Conservation (phyloP, 2,888 invertebrate species). For the Trissolcus brochymenae region DNA sequence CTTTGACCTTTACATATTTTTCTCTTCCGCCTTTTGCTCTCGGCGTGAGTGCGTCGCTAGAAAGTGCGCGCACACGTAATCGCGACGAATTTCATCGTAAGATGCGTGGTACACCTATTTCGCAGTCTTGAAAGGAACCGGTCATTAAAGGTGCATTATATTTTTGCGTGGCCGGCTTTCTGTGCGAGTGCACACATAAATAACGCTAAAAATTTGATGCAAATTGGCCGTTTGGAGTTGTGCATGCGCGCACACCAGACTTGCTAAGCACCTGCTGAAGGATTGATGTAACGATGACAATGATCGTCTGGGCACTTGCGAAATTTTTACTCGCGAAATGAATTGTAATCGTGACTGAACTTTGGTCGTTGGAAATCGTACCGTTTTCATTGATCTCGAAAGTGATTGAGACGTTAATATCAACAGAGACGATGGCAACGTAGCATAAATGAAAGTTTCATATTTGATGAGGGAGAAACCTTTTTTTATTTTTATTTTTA, state of each 20-base stretch:
- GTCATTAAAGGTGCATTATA: slow-evolving; percentile 11
- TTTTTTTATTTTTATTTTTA: too few relatives aligned
- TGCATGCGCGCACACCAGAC: slow-evolving; percentile 14
- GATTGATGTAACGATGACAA: slow-evolving; percentile 2
- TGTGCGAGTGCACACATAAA: slow-evolving; percentile 1
- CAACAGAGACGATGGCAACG: too few relatives aligned
- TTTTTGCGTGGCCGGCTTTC: neutral
- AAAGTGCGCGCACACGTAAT: slow-evolving; percentile 35
- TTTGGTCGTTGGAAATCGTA: slow-evolving; percentile 2
- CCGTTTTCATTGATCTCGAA: slow-evolving; percentile 23
- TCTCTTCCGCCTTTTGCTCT: slow-evolving; percentile 15
- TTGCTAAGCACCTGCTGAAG: slow-evolving; percentile 26
- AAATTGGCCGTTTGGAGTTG: slow-evolving; percentile 22
- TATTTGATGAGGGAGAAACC: too few relatives aligned
- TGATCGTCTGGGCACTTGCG: slow-evolving; percentile 11
- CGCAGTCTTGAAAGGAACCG: slow-evolving; percentile 1
- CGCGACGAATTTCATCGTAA: slow-evolving; percentile 35
- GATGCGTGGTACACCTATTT: slow-evolving; percentile 13
- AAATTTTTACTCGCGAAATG: slow-evolving; percentile 16
- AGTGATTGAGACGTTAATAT: too few relatives aligned
- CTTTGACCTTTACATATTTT: slow-evolving; percentile 40
- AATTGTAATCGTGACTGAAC: slow-evolving; percentile 12
- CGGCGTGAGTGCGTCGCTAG: slow-evolving; percentile 17
- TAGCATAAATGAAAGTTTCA: too few relatives aligned
- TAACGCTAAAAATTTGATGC: slow-evolving; percentile 14